phyloP scores from a whole-genome alignment of 1,140 invertebrate genomes.

The Notospermus geniculatus region DNA sequence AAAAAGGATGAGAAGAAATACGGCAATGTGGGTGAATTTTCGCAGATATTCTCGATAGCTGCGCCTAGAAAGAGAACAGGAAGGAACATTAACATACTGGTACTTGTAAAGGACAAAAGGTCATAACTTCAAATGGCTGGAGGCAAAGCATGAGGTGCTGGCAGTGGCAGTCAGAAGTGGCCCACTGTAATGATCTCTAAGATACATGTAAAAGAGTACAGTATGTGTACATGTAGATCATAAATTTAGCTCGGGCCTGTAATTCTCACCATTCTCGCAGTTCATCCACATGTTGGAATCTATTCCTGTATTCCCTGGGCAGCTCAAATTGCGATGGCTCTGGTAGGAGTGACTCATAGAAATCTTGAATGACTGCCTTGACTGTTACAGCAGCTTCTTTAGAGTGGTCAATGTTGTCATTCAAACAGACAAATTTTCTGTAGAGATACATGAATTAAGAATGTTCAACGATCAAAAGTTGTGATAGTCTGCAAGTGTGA shows the following conservation, averaged over 20 bases:
- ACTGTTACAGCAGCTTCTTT: slow-evolving; percentile 66
- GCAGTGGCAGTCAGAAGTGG: not conserved
- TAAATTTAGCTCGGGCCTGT: not conserved
- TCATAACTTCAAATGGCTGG: not conserved
- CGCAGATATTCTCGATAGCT: slow-evolving; percentile 39
- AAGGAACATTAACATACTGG: not conserved
- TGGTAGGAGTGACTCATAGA: slow-evolving; percentile 75
- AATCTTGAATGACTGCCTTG: slow-evolving; percentile 70
- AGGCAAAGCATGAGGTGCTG: too few relatives aligned
- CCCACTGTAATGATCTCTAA: not conserved
- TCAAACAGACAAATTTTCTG: slow-evolving; percentile 84
- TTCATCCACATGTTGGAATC: slow-evolving; percentile 67
- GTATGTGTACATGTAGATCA: not conserved
- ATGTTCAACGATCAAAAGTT: not conserved
- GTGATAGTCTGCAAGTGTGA: not conserved
- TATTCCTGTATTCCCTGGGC: slow-evolving; percentile 68
- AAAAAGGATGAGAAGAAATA: slow-evolving; percentile 38
- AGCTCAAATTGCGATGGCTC: slow-evolving; percentile 73
- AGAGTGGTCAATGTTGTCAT: slow-evolving; percentile 74
- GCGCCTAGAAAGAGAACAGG: slow-evolving; percentile 28
- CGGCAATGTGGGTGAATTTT: slow-evolving; percentile 38
- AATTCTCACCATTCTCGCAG: slow-evolving; percentile 62
- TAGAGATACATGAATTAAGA: slow-evolving; percentile 42
- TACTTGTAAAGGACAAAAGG: not conserved
- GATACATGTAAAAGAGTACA: not conserved